Base-by-base conservation (phyloP, 2,797 vertebrate species). In the Tauraco hartlaubi region DNA sequence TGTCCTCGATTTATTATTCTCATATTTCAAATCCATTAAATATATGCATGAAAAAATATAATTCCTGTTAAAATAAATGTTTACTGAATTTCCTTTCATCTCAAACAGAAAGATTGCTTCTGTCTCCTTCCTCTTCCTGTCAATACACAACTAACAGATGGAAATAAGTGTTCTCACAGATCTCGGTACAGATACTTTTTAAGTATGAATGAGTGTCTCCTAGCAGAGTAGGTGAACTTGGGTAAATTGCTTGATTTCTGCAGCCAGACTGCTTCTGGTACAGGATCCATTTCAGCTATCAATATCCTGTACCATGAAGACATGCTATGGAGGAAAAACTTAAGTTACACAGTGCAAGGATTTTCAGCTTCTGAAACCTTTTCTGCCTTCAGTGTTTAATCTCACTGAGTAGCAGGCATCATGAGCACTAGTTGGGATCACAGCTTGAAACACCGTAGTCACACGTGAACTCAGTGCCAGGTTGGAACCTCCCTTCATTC, bases 71-170 rank as follows among this genome's bases (percentile, higher is more conserved):
- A 80, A 68, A 79, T 25, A 66, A 29, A 44, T 10, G 12, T 63
- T 83, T 83, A 66, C 25, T 64, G 48, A 59, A 66, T 75, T 85
- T 85, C 4, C 9, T 85, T 88, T 90, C 19, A 82, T 54, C 19
- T 84, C 33, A 76, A 31, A 62, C 22, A 77, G 75, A 85, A 77
- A 44, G 10, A 31, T 17, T 59, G 15, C 28, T 79, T 91, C 35
- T 73, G 12, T 48, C 25, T 80, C 41, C 66, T 83, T n/a, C 55
- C 59, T 79, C 12, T 87, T 87, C 21, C 22, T 59, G 18, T 76
- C 41, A 69, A 73, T 62, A 33, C 2, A 4, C 11, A 58, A 19
- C 35, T 76, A 68, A 73, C 14, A 41, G 21, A 37, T 58, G 25
- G 54, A 90, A 89, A 68, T 35, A 69, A 84, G 18, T 11, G 3